Evolutionary conservation across 2,113 vertebrate species (phyloP), one percentile per base, ranked within the genome.

Genomic region (Mesoclemmys tuberculata): DNA sequence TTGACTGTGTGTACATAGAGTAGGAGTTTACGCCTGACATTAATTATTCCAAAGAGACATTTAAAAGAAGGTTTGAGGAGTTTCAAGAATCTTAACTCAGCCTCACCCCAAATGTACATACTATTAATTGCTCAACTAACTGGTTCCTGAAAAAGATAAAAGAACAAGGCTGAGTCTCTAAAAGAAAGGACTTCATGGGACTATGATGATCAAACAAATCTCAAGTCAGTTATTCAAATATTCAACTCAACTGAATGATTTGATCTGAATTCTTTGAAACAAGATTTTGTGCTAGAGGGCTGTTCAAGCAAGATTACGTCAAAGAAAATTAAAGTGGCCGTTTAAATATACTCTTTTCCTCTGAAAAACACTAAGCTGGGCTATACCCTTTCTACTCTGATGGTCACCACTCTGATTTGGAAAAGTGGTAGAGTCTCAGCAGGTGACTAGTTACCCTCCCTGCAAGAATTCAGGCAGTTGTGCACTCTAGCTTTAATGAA

Each of bases 401-500:
- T 24, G 44, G 13, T 46, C 6, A 14, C 74, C 26, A 13, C 13
- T 46, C 74, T 77, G 84, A 58, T 0, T 0, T 89, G 84, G 80
- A 94, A 78, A 92, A 88, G 18, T 46, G 44, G 92, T 90, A 93
- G 52, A 90, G 29, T n/a, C 88, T 87, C 44, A 88, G 87, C 87
- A 71, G 80, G 77, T 75, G 68, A 95, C 90, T 83, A 92, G 94
- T 89, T 95, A 94, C 41, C 84, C 10, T 38, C 68, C 82, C 41
- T 29, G 81, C 46, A 22, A 54, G 89, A 94, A 96, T 88, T 68
- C 85, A 87, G 79, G 92, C 54, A 89, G 18, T 27, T 16, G 6
- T 7, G 54, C 58, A 93, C 85, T 93, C 94, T 89, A 74, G 80
- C 75, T 96, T 95, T 91, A 85, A 81, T 79, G 89, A 92, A 74